phyloP scores from a whole-genome alignment of 2,888 invertebrate genomes.

The Neoaliturus tenellus region DNA sequence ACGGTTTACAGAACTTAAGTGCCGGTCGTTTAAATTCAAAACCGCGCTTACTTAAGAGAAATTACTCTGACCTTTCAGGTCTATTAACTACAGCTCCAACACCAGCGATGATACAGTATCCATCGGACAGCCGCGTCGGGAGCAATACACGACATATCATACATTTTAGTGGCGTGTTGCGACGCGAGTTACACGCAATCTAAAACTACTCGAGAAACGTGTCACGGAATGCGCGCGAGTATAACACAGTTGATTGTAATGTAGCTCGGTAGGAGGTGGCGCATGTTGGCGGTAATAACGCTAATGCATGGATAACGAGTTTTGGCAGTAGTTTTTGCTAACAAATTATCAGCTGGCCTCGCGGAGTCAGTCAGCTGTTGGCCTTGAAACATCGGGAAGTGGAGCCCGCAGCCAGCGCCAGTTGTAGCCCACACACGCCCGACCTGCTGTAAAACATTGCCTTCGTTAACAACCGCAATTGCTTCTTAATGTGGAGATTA shows the following conservation, averaged over 20 bases:
- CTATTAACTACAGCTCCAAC: too few species aligned
- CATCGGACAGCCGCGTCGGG: too few species aligned
- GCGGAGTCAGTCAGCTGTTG: conserved; percentile 18
- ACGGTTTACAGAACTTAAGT: too few species aligned
- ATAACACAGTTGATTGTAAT: neutral
- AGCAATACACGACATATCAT: too few species aligned
- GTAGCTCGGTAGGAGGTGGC: neutral
- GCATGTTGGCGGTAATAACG: conserved; percentile 27
- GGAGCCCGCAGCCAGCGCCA: conserved; percentile 36
- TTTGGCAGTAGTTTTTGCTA: conserved; percentile 47
- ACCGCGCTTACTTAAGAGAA: too few species aligned
- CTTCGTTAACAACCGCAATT: neutral
- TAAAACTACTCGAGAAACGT: neutral
- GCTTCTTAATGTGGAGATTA: neutral
- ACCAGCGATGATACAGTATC: too few species aligned
- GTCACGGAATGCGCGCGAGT: neutral
- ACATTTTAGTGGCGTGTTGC: neutral
- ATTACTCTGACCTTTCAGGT: too few species aligned
- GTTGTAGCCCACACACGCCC: conserved; percentile 40
- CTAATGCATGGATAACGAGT: conserved; percentile 46
- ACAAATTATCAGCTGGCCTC: conserved; percentile 46
- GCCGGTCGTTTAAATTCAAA: too few species aligned
- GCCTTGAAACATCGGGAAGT: conserved; percentile 43
- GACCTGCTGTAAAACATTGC: conserved; percentile 2
- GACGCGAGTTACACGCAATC: neutral